Conservation (phyloP, 2,888 invertebrate genomes). For the Macrophya alboannulata region DNA sequence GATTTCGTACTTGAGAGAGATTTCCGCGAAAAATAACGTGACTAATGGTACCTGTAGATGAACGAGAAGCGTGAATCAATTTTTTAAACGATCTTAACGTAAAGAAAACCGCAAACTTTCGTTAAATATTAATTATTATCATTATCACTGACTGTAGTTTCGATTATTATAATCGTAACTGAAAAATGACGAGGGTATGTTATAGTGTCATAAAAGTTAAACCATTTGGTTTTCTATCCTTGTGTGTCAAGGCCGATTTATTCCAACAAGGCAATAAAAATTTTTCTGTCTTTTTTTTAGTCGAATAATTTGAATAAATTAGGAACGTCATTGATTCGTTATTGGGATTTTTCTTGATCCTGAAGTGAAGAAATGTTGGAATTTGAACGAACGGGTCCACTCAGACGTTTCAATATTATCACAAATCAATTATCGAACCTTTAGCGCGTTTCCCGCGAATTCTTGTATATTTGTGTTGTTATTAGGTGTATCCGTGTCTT, state of each 20-base stretch:
- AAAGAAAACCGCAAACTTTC: too few species aligned
- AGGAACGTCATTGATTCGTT: too few species aligned
- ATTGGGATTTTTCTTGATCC: too few species aligned
- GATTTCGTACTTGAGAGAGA: neutral
- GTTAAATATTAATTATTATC: too few species aligned
- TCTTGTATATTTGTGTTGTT: neutral
- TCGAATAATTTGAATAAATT: too few species aligned
- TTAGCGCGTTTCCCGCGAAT: neutral
- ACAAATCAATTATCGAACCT: neutral
- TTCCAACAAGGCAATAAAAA: too few species aligned
- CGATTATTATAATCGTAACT: neutral
- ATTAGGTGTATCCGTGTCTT: neutral
- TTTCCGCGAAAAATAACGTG: neutral
- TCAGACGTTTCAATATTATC: neutral
- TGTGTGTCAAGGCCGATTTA: neutral
- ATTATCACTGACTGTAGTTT: too few species aligned
- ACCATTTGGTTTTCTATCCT: neutral
- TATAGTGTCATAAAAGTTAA: neutral
- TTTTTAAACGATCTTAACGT: neutral
- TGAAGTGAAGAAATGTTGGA: too few species aligned
- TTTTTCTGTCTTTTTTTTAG: too few species aligned
- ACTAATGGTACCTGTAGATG: neutral
- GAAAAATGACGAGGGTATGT: neutral
- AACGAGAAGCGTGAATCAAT: neutral
- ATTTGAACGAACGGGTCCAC: too few species aligned